Conservation (phyloP, 2,888 invertebrate species). For the Micoletzkya japonica region DNA sequence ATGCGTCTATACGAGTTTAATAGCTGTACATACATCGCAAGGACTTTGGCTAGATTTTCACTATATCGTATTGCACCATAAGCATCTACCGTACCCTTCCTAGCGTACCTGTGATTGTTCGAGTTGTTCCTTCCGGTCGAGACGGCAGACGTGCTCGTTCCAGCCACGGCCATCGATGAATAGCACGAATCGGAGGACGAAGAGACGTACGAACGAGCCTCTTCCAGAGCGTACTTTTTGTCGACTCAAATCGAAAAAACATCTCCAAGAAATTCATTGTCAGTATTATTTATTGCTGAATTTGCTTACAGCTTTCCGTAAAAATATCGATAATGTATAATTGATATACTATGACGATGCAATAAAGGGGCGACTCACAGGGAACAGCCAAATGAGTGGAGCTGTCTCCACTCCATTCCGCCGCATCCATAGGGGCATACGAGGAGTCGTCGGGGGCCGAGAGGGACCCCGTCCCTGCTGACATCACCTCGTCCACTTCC, state of each 20-base stretch:
- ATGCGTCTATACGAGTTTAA: too few relatives aligned
- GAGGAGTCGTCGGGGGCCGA: neutral
- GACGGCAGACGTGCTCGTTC: neutral
- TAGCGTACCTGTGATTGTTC: too few relatives aligned
- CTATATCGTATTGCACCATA: too few relatives aligned
- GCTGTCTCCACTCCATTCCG: conserved; percentile 29
- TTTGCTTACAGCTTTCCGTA: neutral
- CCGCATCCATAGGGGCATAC: conserved; percentile 30
- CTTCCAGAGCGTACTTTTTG: conserved; percentile 30
- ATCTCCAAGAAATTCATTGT: neutral
- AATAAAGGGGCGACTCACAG: conserved; percentile 14
- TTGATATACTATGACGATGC: neutral
- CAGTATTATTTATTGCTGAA: neutral
- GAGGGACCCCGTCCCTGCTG: conserved; percentile 5
- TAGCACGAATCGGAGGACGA: conserved; percentile 25
- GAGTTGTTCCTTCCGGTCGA: neutral
- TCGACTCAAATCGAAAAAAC: neutral
- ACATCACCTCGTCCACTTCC: conserved; percentile 8
- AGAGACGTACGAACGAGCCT: conserved; percentile 33
- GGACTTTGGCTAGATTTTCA: too few relatives aligned
- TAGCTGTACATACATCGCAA: too few relatives aligned
- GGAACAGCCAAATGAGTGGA: conserved; percentile 32
- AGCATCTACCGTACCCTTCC: too few relatives aligned
- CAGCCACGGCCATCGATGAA: conserved; percentile 8
- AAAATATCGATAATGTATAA: neutral